phyloP scores from a whole-genome alignment of 2,797 vertebrate species.

The Poeciliopsis presidionis region DNA sequence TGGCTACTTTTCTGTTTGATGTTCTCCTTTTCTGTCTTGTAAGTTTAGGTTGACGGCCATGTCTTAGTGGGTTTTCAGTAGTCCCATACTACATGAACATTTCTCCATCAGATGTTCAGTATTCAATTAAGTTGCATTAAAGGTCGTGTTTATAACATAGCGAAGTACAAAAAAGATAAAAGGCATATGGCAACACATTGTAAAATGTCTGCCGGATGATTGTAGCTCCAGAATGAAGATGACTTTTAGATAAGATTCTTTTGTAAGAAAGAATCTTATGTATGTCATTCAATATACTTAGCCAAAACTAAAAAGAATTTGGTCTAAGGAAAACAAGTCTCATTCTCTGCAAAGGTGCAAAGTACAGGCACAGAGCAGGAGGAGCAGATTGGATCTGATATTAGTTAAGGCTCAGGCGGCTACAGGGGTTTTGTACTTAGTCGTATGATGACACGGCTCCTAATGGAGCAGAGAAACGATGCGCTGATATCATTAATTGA shows the following conservation, averaged over 20 bases:
- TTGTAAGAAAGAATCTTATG: slow-evolving; percentile 17
- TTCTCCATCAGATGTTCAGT: background rate
- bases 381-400: slow-evolving; percentile 65
- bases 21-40: background rate
- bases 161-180: background rate
- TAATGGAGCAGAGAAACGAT: slow-evolving; percentile 75
- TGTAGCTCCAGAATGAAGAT: background rate
- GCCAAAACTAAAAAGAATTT: slow-evolving; percentile 3
- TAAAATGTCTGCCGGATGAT: background rate
- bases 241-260: too few relatives aligned
- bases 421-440: slow-evolving; percentile 68
- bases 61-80: background rate
- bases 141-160: background rate
- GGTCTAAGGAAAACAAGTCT: slow-evolving; percentile 9
- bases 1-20: background rate
- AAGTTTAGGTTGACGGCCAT: background rate
- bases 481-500: slow-evolving; percentile 81
- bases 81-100: background rate
- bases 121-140: background rate
- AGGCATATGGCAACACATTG: background rate
- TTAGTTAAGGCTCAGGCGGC: slow-evolving; percentile 51
- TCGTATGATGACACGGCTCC: slow-evolving; percentile 71
- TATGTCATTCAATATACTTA: slow-evolving; percentile 17
- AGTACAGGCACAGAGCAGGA: slow-evolving; percentile 27
- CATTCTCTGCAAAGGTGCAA: slow-evolving; percentile 7